These are phyloP conservation scores for Catocala sponsa DNA, from an alignment of 2,888 invertebrate genomes.

Conservation along the genomic window DNA sequence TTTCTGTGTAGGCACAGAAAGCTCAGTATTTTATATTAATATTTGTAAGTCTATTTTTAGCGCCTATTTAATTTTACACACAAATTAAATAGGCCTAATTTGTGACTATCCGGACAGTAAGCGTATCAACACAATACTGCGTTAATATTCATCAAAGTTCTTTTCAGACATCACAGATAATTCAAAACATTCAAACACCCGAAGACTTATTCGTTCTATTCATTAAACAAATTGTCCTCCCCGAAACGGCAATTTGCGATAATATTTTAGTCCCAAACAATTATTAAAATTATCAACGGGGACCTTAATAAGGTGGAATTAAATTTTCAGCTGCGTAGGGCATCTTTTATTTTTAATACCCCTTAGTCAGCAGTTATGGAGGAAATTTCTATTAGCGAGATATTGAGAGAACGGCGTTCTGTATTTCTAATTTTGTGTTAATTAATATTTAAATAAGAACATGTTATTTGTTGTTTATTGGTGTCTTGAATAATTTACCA, in stretches of 20 bases:
- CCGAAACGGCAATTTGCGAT: conserved; percentile 38
- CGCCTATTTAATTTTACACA: too few relatives aligned
- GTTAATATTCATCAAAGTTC: too few relatives aligned
- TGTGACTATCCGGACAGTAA: too few relatives aligned
- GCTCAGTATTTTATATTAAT: too few relatives aligned
- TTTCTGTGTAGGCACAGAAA: too few relatives aligned
- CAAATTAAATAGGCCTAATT: too few relatives aligned
- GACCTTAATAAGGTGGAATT: conserved; percentile 40
- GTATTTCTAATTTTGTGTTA: too few relatives aligned
- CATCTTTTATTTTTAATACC: conserved; percentile 42
- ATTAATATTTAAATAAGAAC: too few relatives aligned
- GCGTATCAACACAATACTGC: too few relatives aligned
- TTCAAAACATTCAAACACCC: conserved; percentile 18
- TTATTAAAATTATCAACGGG: conserved; percentile 53
- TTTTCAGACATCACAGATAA: conserved; percentile 1
- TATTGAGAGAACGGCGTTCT: conserved; percentile 3
- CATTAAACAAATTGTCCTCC: conserved; percentile 43
- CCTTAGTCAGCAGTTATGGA: conserved; percentile 11
- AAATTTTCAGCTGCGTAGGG: conserved; percentile 39
- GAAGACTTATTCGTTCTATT: conserved; percentile 44
- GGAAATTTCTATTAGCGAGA: conserved; percentile 21
- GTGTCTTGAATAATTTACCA: too few relatives aligned
- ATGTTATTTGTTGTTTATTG: too few relatives aligned
- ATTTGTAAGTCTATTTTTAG: too few relatives aligned
- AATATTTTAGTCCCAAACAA: conserved; percentile 48